Percentiles rank a stretch among this genome's conserved stretches.
Conservation (phyloP, 2,113 vertebrate species). For the Narcine bancroftii region DNA sequence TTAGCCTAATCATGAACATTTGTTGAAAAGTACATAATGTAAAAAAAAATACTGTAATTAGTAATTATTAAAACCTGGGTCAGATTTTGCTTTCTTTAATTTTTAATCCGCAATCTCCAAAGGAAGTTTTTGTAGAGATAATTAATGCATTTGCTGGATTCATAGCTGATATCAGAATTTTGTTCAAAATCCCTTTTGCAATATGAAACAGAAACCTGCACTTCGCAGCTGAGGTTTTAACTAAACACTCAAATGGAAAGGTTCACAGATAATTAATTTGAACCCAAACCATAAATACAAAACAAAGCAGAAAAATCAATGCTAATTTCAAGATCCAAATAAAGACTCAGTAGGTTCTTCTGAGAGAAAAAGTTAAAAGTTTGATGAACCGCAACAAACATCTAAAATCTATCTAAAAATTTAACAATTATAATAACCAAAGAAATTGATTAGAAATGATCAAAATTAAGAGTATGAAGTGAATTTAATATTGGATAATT, state of each 20-base stretch:
- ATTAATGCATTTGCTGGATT: neutral
- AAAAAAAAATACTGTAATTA: neutral
- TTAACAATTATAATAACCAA: neutral
- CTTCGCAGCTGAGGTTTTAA: neutral
- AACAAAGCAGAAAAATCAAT: neutral
- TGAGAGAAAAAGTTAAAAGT: neutral
- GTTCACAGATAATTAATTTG: neutral
- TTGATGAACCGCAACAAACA: neutral
- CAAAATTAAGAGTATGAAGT: neutral
- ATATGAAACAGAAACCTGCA: neutral
- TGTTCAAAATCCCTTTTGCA: neutral
- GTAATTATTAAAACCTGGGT: neutral
- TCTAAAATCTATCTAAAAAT: neutral
- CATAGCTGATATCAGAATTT: neutral
- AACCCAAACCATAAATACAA: neutral
- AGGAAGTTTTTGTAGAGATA: too few species aligned
- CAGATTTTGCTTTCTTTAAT: neutral
- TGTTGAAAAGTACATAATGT: neutral
- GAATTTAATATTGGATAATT: neutral
- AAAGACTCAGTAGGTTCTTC: neutral
- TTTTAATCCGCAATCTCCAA: too few species aligned
- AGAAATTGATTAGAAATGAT: neutral
- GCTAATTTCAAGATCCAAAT: neutral
- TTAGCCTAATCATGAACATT: neutral
- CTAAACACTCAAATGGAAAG: neutral